Evolutionary conservation across 30 jellyfish, hydroid and myxozoan genomes (phyloP).

Genomic region (Chironex yamaguchii): DNA sequence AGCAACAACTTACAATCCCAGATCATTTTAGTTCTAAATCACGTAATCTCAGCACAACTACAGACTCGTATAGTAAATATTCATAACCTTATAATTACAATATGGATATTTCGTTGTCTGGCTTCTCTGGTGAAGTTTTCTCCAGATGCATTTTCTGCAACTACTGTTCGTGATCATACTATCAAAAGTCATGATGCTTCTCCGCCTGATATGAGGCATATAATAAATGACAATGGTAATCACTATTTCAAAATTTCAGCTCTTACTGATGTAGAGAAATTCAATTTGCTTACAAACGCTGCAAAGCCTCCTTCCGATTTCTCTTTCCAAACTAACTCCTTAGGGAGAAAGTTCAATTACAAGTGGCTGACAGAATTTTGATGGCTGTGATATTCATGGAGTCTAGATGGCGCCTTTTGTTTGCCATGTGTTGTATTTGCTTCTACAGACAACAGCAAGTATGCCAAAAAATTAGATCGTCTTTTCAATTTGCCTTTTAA

Average conservation of each 20-base stretch:
- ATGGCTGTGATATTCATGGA: background rate
- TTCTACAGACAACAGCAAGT: conserved; percentile 7
- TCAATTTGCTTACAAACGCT: background rate
- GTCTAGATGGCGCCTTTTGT: background rate
- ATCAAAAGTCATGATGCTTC: background rate
- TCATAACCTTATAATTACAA: no score
- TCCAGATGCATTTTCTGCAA: no score
- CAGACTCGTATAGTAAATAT: no score
- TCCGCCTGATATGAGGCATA: background rate
- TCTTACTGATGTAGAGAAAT: background rate
- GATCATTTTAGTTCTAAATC: no score
- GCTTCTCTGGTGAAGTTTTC: no score
- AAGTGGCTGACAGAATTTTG: background rate
- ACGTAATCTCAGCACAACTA: no score
- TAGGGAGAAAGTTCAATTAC: conserved; percentile 14
- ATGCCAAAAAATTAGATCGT: conserved; percentile 4
- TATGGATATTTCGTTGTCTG: no score
- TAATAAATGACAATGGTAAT: background rate
- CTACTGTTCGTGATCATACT: no score
- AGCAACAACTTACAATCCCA: no score
- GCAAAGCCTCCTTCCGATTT: no score
- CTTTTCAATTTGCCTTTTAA: conserved; percentile 2
- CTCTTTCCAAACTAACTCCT: background rate
- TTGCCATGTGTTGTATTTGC: background rate
- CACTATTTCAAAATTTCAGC: background rate